Percentiles rank a stretch among this genome's conserved stretches.
phyloP scores from a whole-genome alignment of 2,888 invertebrate genomes.

The Xiphydria camelus region DNA sequence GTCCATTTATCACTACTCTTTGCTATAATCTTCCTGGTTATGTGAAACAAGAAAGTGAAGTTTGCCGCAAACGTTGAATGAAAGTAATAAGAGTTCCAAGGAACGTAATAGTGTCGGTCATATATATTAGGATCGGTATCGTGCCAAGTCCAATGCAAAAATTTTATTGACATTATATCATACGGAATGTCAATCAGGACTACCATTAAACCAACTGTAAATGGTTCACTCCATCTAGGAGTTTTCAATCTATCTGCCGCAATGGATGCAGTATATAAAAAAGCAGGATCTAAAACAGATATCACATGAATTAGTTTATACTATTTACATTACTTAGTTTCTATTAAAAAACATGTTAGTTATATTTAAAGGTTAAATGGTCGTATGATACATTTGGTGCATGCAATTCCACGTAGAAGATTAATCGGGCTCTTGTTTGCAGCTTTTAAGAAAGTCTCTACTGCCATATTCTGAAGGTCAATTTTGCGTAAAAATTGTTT shows the following conservation, averaged over 20 bases:
- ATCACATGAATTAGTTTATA: too few relatives aligned
- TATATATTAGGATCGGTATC: slow-evolving; percentile 72
- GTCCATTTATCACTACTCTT: slow-evolving; percentile 64
- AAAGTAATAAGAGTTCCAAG: slow-evolving; percentile 84
- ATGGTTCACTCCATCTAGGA: slow-evolving; percentile 65
- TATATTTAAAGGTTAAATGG: too few relatives aligned
- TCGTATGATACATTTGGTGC: too few relatives aligned
- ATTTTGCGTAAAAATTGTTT: too few relatives aligned
- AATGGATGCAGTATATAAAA: slow-evolving; percentile 65
- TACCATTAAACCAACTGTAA: slow-evolving; percentile 71
- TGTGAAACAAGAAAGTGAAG: slow-evolving; percentile 71
- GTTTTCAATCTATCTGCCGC: slow-evolving; percentile 63
- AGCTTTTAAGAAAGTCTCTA: too few relatives aligned
- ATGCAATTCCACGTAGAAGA: too few relatives aligned
- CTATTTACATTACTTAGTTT: too few relatives aligned
- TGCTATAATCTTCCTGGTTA: slow-evolving; percentile 62
- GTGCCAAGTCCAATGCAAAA: slow-evolving; percentile 85
- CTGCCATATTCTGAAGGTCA: too few relatives aligned
- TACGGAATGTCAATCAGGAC: slow-evolving; percentile 79
- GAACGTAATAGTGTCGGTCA: slow-evolving; percentile 81
- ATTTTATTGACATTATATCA: slow-evolving; percentile 77
- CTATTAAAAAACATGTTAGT: too few relatives aligned
- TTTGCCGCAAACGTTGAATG: slow-evolving; percentile 76
- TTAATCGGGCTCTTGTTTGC: too few relatives aligned
- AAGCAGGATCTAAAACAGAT: slow-evolving; percentile 63